Base-by-base conservation (phyloP, 2,797 vertebrate species). In the Oreochromis mossambicus region DNA sequence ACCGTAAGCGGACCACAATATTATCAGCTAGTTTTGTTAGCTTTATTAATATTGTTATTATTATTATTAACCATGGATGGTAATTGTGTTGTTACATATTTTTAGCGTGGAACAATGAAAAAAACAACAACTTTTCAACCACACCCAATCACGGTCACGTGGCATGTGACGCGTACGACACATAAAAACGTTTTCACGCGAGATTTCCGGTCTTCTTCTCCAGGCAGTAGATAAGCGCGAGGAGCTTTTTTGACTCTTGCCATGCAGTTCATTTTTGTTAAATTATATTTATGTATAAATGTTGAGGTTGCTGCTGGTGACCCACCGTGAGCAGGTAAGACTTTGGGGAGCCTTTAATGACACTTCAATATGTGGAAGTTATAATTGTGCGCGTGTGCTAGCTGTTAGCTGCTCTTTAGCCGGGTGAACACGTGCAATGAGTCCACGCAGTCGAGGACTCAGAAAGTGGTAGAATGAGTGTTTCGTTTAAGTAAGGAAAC, bases 391-490 rank as follows among this genome's bases (percentile, higher is more conserved):
- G 87, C 68, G 73, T 54, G 0, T 26, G 85, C 19, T 92, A 93
- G 77, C 86, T 26, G n/a, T 19, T 85, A 88, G 87, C 93, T 61
- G 4, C 2, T 5, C 5, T 21, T 6, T 3, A 73, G 19, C 52
- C 5, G 2, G 4, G 34, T n/a, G 2, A 84, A 80, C 94, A 94
- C 94, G 94, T 95, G 94, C 3, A 5, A 2, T 14, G 5, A 24
- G 10, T 58, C 29, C 66, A 38, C 4, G 79, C 3, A 4, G 36
- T 11, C 2, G 1, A 1, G 1, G 68, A 26, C 3, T 46, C 51
- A 4, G 0, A 4, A 29, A 10, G 5, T 26, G 46, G 70, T n/a
- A 4, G 26, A 5, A 7, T 32, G 17, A 2, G 9, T 2, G 17
- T 11, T 24, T 55, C 19, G 29, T 1, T 52, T 12, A 26, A 50